These are phyloP conservation scores for Zaprionus lineosus DNA, from an alignment of 2,888 invertebrate species.

Conservation along the genomic window DNA sequence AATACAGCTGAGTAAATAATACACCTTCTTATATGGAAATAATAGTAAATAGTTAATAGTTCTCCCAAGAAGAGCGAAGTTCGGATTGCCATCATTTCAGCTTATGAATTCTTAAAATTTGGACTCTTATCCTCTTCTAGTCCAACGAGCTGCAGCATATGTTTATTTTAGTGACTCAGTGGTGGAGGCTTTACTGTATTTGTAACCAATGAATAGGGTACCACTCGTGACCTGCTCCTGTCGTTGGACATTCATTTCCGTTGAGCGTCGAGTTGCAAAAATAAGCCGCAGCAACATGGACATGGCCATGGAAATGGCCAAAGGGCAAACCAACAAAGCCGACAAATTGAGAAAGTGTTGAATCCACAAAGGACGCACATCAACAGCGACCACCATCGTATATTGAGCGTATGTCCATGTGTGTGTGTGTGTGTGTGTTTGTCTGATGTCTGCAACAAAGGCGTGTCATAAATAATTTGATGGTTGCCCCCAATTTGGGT, in stretches of 20 bases:
- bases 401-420: not conserved
- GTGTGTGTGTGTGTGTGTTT: constrained; percentile 2
- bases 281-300: constrained; percentile 49
- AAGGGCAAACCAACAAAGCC: constrained; percentile 24
- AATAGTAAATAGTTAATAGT: not conserved
- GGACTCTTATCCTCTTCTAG: too few species aligned
- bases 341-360: constrained; percentile 27
- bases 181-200: too few species aligned
- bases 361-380: constrained; percentile 66
- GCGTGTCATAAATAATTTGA: constrained; percentile 70
- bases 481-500: constrained; percentile 56
- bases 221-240: constrained; percentile 40
- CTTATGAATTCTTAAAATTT: too few species aligned
- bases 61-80: too few species aligned
- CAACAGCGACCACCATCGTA: constrained; percentile 40
- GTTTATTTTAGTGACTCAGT: too few species aligned
- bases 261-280: constrained; percentile 54
- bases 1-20: not conserved
- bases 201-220: too few species aligned
- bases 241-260: constrained; percentile 53
- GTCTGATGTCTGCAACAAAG: constrained; percentile 42
- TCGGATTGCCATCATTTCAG: too few species aligned
- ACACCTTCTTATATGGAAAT: too few species aligned
- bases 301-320: constrained; percentile 34
- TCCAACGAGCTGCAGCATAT: too few species aligned